Evolutionary conservation across 2,797 vertebrate species (phyloP).

Genomic region (Chaetodon trifasciatus): DNA sequence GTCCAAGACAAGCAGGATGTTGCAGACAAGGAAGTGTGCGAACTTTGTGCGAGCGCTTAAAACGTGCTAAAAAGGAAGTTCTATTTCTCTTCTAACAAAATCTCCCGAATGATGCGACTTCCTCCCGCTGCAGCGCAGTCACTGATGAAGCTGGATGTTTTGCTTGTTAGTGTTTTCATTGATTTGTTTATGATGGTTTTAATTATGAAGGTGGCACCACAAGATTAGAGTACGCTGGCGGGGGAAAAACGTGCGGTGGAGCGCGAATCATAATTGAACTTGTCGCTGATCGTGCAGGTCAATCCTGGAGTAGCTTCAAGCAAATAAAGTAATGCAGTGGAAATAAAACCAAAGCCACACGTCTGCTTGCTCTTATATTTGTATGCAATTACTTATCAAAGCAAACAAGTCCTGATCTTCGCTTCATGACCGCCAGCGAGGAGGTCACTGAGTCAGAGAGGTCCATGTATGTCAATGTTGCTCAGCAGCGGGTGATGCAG

Average conservation of each 20-base stretch:
- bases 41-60: conserved; percentile 23
- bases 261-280: conserved; percentile 22
- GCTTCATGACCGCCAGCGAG: conserved; percentile 9
- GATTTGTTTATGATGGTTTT: conserved; percentile 51
- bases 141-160: conserved; percentile 10
- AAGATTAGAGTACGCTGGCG: conserved; percentile 21
- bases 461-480: conserved; percentile 43
- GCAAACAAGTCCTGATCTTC: neutral
- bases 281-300: neutral
- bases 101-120: conserved; percentile 7
- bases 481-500: conserved; percentile 53
- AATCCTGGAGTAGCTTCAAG: neutral
- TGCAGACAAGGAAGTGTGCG: conserved; percentile 43
- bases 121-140: neutral
- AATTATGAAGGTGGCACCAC: conserved; percentile 23
- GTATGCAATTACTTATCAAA: conserved; percentile 10
- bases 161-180: conserved; percentile 26
- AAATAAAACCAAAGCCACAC: neutral
- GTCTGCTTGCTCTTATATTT: neutral
- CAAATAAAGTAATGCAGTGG: neutral
- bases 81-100: neutral
- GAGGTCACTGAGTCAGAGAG: conserved; percentile 47
- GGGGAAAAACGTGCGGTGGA: neutral
- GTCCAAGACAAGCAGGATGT: conserved; percentile 53
- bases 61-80: conserved; percentile 4